Conservation (phyloP, 2,888 invertebrate species). For the Cyaniris semiargus region DNA sequence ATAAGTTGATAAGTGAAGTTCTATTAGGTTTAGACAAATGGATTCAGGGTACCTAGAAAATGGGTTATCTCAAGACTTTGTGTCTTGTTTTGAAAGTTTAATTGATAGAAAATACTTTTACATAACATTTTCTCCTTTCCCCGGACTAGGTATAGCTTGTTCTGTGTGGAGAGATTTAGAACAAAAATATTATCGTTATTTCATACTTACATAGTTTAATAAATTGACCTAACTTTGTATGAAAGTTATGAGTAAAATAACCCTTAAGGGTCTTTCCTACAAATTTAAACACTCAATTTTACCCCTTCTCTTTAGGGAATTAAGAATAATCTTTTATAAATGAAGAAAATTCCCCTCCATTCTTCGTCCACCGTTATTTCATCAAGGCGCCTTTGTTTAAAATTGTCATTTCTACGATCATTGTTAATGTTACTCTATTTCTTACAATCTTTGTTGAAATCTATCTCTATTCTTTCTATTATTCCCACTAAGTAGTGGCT, state of each 20-base stretch:
- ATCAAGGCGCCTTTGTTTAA: slow-evolving; percentile 6
- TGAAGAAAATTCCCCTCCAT: neutral
- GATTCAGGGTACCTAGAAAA: neutral
- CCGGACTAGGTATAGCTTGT: no score
- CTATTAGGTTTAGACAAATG: neutral
- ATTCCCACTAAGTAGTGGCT: neutral
- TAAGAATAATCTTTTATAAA: slow-evolving; percentile 21
- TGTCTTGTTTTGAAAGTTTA: no score
- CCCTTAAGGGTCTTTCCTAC: neutral
- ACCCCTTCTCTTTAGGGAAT: slow-evolving; percentile 8
- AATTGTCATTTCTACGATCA: slow-evolving; percentile 18
- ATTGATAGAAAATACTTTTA: no score
- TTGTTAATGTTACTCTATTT: neutral
- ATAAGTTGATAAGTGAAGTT: neutral
- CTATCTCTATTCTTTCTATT: neutral
- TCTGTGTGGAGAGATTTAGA: no score
- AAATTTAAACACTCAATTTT: neutral
- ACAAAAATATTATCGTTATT: no score
- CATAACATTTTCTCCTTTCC: no score
- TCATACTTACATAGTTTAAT: neutral
- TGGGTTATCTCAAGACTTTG: neutral
- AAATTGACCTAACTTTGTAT: neutral
- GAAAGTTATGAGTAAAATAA: neutral
- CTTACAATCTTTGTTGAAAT: neutral
- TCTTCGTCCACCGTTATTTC: neutral